Base-by-base conservation (phyloP, 2,113 vertebrate species). In the Amazona vittata region DNA sequence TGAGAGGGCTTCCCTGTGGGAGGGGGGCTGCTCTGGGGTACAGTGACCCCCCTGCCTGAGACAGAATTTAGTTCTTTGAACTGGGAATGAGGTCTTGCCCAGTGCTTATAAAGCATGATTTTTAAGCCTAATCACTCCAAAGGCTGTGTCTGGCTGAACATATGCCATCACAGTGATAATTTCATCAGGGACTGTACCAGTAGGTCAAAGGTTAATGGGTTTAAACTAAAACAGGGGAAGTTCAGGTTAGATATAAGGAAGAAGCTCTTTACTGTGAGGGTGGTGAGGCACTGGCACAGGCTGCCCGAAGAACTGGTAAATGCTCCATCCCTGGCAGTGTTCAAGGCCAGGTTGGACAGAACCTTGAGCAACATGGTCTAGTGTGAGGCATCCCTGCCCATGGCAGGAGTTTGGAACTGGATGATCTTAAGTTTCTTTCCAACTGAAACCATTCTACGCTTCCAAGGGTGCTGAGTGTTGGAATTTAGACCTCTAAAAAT, bases 41-140 rank as follows among this genome's bases (percentile, higher is more conserved):
- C 53, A 10, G 53, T 55, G 28, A 31, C 6, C 16, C 29, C 28
- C 29, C 52, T 18, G 53, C 29, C 53, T 55, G 53, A 55, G 53
- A 31, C 29, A 55, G 52, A 53, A 29, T 55, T 31, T 55, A 29
- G 10, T 20, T 60, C 15, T 19, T 49, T 13, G 28, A 47, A 12
- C 41, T 2, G 31, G 35, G 22, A 35, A 28, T 21, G 13, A n/a
- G 12, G 15, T 37, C 37, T 37, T 37, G 37, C 37, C 37, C 37
- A 37, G 37, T 5, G 25, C 10, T 49, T 21, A 5, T 0, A 1
- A 21, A 79, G 20, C 5, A 5, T 1, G 1, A 1, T 11, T 15
- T 60, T 41, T 39, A 14, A 28, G 17, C 17, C 10, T 35, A 33
- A 19, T n/a, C 28, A 0, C 15, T n/a, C 20, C 5, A 9, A 29